Percentiles rank a stretch among this genome's conserved stretches.
Evolutionary conservation across 2,113 vertebrate genomes (phyloP).

Genomic region (Hylia prasina): DNA sequence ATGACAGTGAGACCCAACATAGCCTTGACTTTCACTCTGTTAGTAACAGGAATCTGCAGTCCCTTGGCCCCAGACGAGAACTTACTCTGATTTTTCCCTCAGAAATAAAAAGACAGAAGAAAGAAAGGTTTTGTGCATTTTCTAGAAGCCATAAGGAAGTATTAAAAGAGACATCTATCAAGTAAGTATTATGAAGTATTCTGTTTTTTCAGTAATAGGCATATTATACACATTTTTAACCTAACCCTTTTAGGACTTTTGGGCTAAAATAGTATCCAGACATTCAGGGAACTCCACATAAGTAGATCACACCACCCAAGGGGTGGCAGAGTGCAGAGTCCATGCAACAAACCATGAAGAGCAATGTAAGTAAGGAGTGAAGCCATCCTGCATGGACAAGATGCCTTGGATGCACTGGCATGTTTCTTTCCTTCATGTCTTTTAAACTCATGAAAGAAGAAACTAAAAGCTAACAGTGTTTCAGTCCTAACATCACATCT

Average conservation of each 20-base stretch:
- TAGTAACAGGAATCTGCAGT: not conserved
- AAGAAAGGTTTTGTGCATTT: not conserved
- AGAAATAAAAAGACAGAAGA: not conserved
- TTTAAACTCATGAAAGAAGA: not conserved
- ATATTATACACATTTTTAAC: not conserved
- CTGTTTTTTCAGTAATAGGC: not conserved
- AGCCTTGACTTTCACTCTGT: not conserved
- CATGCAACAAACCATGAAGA: not conserved
- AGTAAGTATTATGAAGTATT: not conserved
- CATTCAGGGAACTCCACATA: not conserved
- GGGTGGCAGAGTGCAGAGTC: not conserved
- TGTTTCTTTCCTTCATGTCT: rapidly evolving
- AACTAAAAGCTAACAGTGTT: not conserved
- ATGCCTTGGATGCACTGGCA: not conserved
- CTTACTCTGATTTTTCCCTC: not conserved
- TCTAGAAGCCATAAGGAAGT: not conserved
- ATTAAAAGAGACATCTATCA: not conserved
- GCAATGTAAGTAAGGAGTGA: rapidly evolving
- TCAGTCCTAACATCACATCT: not conserved
- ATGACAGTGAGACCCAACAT: not conserved
- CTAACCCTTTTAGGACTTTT: not conserved
- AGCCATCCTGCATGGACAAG: not conserved
- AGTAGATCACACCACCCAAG: too few relatives aligned
- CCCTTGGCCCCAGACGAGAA: not conserved
- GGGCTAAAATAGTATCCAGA: not conserved